Base-by-base conservation (phyloP, 2,113 vertebrate species). In the Centropristis striata region DNA sequence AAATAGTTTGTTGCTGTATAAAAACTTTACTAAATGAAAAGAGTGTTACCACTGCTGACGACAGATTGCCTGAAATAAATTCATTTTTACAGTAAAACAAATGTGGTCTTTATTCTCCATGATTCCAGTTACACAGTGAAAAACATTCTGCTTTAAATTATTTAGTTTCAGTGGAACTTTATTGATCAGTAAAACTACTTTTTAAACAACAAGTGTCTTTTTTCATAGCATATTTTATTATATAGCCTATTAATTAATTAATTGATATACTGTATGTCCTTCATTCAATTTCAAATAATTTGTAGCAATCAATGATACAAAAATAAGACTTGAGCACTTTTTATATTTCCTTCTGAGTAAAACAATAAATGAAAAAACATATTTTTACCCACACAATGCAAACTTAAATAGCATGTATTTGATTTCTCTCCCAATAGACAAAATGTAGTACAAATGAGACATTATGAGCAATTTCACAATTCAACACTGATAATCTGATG, bases 31-130 rank as follows among this genome's bases (percentile, higher is more conserved):
- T 55, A 42, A 53, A 66, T 71, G 39, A 63, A 46, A 36, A 46
- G 49, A 39, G 32, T 78, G 41, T 36, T 80, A 64, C 25, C 12
- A 53, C 28, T 69, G 69, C 25, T 67, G 67, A 74, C 47, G 37
- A 58, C 57, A 51, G 55, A 32, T 70, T 20, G 13, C 50, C 32
- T 64, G 53, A 67, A 91, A 89, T 91, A 90, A 89, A 91, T 55
- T 55, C 58, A 21, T 73, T 83, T 86, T 88, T 75, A 59, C 71
- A 55, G 28, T 69, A 67, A 57, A 81, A 71, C 71, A 67, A 61
- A 64, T 25, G 32, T 74, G 23, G 28, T 66, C 44, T 64, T 77
- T 36, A 16, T 85, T 76, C 0, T 0, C 20, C 8, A 44, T 14
- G 5, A 4, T 39, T 63, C 6, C 4, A 16, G 57, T 67, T n/a